Evolutionary conservation across 23 tunicate species (phyloP).

Genomic region (Trididemnum nubilum): DNA sequence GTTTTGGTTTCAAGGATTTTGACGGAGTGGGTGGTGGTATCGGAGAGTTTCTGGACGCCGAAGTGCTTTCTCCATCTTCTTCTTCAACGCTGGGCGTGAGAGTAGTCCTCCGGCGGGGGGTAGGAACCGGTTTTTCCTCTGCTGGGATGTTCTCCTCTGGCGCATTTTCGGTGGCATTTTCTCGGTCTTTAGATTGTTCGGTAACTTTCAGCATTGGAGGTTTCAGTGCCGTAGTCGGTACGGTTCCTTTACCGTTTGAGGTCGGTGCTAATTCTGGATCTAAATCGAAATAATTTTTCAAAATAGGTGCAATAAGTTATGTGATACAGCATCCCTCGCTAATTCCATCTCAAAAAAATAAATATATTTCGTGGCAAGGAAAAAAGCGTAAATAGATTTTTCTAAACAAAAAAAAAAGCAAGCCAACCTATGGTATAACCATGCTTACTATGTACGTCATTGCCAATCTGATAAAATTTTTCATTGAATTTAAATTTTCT

Average conservation of each 20-base stretch:
- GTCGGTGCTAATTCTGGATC: too few species aligned
- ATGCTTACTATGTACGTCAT: too few species aligned
- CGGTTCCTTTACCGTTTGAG: neutral
- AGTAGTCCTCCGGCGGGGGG: neutral
- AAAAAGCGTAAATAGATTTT: too few species aligned
- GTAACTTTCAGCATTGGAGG: neutral
- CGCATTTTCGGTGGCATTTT: neutral
- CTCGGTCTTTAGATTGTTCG: neutral
- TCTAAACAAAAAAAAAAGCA: too few species aligned
- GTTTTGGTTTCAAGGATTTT: conserved; percentile 5
- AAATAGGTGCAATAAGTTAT: too few species aligned
- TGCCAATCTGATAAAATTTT: too few species aligned
- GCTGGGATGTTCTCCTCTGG: neutral
- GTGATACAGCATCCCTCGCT: too few species aligned
- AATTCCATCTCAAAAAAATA: too few species aligned
- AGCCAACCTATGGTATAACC: too few species aligned
- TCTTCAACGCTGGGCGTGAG: neutral
- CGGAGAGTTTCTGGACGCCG: neutral
- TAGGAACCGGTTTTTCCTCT: neutral
- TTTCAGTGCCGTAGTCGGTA: neutral
- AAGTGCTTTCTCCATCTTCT: neutral
- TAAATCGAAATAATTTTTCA: too few species aligned
- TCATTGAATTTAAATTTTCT: too few species aligned
- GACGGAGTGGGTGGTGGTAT: conserved; percentile 7
- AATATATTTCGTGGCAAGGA: too few species aligned